Base-by-base conservation (phyloP, 2,113 vertebrate genomes). In the Seriola dumerili region DNA sequence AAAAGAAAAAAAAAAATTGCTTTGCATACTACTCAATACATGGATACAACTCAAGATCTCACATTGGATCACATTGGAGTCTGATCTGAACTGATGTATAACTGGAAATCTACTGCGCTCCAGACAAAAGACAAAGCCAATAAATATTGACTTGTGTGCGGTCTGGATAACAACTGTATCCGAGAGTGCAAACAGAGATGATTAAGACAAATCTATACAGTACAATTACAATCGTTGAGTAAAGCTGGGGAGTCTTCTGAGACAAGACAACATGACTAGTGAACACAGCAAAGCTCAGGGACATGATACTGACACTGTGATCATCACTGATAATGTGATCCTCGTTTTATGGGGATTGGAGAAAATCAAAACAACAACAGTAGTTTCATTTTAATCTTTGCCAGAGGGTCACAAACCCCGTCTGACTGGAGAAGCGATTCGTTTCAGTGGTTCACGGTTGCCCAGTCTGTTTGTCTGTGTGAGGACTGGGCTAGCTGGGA, bases 81-180 rank as follows among this genome's bases (percentile, higher is more conserved):
- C 19, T 29, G 64, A 64, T 63, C 44, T 38, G 38, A 38, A 52
- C 10, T 72, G 66, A 12, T 21, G 34, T 21, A 9, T 40, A 68
- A 40, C 10, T 57, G 50, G 7, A 71, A 23, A 8, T 64, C 19
- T 40, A 17, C 46, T 69, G 16, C 32, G 52, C 38, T 52, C 71
- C 67, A 62, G 59, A 81, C 16, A 59, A 25, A 72, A 40, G 17
- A 8, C 17, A 36, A 17, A 50, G 50, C 16, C 76, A 8, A 83
- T 52, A 52, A 44, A 71, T 54, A 76, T 80, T 21, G 77, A 82
- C 67, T 34, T 68, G 54, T 77, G 40, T 58, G 58, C 54, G n/a
- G 54, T 72, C 67, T 52, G 29, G 75, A 77, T 65, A 79, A 85
- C 23, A 54, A 66, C 64, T 13, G 0, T 54, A 46, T 34, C 4